These are phyloP conservation scores for Nemoura dubitans DNA, from an alignment of 2,888 invertebrate species.

Conservation along the genomic window DNA sequence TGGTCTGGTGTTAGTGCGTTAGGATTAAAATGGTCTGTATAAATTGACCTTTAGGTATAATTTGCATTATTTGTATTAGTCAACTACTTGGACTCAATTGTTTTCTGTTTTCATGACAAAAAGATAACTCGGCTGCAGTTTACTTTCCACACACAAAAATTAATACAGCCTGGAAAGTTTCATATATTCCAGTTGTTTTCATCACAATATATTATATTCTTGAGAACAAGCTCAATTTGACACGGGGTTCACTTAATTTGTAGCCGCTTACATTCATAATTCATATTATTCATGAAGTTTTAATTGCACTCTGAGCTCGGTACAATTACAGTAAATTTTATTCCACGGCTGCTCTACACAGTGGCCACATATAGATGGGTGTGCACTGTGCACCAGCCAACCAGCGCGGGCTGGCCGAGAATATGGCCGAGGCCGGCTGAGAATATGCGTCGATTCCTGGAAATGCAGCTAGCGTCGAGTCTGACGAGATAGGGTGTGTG, in stretches of 20 bases:
- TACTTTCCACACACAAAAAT: background rate
- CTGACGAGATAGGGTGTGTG: background rate
- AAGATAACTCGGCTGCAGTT: background rate
- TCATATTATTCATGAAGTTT: constrained; percentile 5
- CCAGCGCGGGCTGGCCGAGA: too few species aligned
- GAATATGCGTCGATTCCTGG: background rate
- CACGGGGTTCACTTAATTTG: background rate
- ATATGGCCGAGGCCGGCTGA: too few species aligned
- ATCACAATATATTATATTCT: background rate
- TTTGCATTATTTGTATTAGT: too few species aligned
- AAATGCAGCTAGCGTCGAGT: background rate
- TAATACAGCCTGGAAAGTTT: background rate
- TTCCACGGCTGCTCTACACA: background rate
- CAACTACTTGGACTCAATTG: background rate
- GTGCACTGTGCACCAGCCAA: too few species aligned
- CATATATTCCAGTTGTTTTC: background rate
- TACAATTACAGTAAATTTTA: background rate
- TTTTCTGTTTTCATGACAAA: background rate
- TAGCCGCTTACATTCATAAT: background rate
- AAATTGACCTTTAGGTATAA: background rate
- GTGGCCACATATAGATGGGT: background rate
- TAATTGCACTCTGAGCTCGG: background rate
- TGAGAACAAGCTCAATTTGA: background rate
- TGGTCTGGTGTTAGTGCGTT: too few species aligned
- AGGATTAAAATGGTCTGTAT: too few species aligned